phyloP scores from a whole-genome alignment of 2,888 invertebrate species.

The Tinea pellionella region DNA sequence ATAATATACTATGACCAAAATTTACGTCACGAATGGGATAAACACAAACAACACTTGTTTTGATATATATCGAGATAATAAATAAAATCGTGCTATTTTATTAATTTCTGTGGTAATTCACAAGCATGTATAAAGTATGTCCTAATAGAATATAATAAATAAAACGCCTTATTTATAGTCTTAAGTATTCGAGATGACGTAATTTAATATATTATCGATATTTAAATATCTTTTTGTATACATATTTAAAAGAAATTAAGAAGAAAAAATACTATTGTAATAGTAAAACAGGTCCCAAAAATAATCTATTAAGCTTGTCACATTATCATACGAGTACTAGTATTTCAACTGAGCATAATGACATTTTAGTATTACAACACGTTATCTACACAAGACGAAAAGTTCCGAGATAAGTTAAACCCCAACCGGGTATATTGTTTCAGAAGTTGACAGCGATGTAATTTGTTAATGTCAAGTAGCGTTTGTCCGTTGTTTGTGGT shows the following conservation, averaged over 20 bases:
- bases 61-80: neutral
- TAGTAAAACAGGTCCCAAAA: neutral
- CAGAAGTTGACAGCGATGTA: slow-evolving; percentile 61
- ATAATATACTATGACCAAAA: slow-evolving; percentile 4
- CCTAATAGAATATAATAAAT: too few species aligned
- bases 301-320: neutral
- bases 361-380: slow-evolving; percentile 67
- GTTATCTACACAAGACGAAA: slow-evolving; percentile 65
- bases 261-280: too few species aligned
- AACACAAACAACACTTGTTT: neutral
- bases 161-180: too few species aligned
- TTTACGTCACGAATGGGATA: neutral
- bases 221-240: too few species aligned
- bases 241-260: too few species aligned
- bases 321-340: slow-evolving; percentile 45
- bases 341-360: slow-evolving; percentile 54
- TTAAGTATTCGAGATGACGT: too few species aligned
- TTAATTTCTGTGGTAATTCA: too few species aligned
- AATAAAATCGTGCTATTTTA: neutral
- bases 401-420: slow-evolving; percentile 64
- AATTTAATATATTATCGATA: too few species aligned
- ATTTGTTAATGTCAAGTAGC: slow-evolving; percentile 61
- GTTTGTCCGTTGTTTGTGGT: slow-evolving; percentile 20
- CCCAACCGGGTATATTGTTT: slow-evolving; percentile 66
- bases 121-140: too few species aligned